Evolutionary conservation across 2,113 vertebrate genomes (phyloP).

Genomic region (Atractosteus spatula): DNA sequence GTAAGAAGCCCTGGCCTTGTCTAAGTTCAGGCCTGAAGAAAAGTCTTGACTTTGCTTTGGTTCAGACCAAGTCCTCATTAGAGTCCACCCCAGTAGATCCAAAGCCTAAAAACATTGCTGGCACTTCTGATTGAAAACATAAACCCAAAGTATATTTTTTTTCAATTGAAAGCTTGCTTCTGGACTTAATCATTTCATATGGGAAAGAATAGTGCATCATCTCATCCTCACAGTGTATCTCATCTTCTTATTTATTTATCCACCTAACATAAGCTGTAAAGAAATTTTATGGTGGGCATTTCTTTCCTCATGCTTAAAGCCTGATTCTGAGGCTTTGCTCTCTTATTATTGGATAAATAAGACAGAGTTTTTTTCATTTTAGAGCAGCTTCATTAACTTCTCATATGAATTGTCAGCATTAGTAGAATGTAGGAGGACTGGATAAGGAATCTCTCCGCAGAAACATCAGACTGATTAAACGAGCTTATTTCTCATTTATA

Average conservation of each 20-base stretch:
- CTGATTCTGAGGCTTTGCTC: no score
- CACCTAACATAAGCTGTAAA: not conserved
- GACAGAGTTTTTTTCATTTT: no score
- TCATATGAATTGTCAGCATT: no score
- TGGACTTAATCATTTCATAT: conserved; percentile 20
- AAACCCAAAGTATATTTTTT: conserved; percentile 4
- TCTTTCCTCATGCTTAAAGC: no score
- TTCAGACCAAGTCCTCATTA: not conserved
- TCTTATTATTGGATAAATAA: no score
- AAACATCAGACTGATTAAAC: not conserved
- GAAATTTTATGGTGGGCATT: no score
- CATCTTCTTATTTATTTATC: not conserved
- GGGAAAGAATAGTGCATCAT: conserved; percentile 7
- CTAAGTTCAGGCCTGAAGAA: no score
- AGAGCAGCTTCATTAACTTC: no score
- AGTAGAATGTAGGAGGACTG: not conserved
- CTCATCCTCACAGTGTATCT: not conserved
- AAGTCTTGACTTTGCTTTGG: no score
- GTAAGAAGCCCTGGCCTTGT: no score
- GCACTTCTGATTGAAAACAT: conserved; percentile 11
- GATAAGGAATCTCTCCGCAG: not conserved
- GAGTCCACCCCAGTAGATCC: conserved; percentile 24
- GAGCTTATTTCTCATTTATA: conserved; percentile 1
- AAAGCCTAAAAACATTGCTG: conserved; percentile 20
- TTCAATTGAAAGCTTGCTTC: not conserved